Evolutionary conservation across 2,888 invertebrate species (phyloP).

Genomic region (Nysson spinosus): DNA sequence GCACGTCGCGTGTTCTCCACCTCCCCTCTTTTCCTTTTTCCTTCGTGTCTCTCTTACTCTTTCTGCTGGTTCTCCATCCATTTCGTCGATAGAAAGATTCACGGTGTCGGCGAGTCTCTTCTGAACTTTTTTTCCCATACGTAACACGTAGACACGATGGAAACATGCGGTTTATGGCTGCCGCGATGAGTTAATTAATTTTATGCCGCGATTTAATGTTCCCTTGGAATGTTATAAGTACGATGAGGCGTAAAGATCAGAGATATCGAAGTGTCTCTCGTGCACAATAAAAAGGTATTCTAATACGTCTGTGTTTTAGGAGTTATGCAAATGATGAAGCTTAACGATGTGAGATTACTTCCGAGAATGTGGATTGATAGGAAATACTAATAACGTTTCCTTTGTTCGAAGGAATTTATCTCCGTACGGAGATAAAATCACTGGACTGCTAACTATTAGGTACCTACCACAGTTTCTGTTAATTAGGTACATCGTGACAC

Average conservation of each 20-base stretch:
- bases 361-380: conserved; percentile 23
- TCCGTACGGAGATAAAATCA: conserved; percentile 36
- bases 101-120: conserved; percentile 2
- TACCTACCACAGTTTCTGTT: conserved; percentile 31
- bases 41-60: neutral
- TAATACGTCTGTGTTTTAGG: no score
- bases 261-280: no score
- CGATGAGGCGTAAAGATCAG: no score
- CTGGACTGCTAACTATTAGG: conserved; percentile 34
- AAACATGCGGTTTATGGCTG: no score
- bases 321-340: no score
- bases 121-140: no score
- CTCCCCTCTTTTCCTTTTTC: conserved; percentile 6
- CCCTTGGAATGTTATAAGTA: no score
- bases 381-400: neutral
- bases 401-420: conserved; percentile 33
- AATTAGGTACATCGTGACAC: conserved; percentile 41
- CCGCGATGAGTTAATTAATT: no score
- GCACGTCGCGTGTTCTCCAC: neutral
- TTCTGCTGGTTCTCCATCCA: neutral
- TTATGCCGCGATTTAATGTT: no score
- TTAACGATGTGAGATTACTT: no score
- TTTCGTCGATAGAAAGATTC: conserved; percentile 13
- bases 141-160: no score
- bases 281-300: no score